phyloP scores from a whole-genome alignment of 2,113 vertebrate genomes.

The Sialia sialis region DNA sequence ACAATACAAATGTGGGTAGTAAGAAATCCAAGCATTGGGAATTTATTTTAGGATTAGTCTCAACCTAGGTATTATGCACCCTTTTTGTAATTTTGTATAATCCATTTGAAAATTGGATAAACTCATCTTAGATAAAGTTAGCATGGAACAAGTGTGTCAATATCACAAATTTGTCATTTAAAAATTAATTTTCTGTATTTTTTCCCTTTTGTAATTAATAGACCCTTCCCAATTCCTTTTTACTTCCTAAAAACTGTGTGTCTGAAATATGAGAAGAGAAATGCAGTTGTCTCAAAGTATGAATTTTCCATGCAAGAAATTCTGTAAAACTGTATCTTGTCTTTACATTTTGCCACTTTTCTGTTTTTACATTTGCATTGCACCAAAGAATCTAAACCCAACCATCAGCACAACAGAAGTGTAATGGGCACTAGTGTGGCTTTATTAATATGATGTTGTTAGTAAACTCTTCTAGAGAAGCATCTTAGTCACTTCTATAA shows the following conservation, averaged over 20 bases:
- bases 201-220: neutral
- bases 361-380: neutral
- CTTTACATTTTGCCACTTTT: neutral
- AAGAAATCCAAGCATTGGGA: neutral
- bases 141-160: neutral
- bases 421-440: fast-evolving
- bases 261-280: neutral
- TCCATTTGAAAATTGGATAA: neutral
- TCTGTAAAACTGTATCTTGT: neutral
- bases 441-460: neutral
- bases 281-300: neutral
- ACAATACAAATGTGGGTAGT: neutral
- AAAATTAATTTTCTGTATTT: neutral
- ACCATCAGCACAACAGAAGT: neutral
- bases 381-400: neutral
- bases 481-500: neutral
- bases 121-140: neutral
- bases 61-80: neutral
- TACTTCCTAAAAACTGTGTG: neutral
- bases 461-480: neutral
- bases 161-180: neutral
- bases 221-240: neutral
- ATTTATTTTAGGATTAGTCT: neutral
- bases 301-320: neutral
- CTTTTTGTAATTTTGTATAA: neutral